Conservation (phyloP, 2,113 vertebrate species). For the Geococcyx californianus region DNA sequence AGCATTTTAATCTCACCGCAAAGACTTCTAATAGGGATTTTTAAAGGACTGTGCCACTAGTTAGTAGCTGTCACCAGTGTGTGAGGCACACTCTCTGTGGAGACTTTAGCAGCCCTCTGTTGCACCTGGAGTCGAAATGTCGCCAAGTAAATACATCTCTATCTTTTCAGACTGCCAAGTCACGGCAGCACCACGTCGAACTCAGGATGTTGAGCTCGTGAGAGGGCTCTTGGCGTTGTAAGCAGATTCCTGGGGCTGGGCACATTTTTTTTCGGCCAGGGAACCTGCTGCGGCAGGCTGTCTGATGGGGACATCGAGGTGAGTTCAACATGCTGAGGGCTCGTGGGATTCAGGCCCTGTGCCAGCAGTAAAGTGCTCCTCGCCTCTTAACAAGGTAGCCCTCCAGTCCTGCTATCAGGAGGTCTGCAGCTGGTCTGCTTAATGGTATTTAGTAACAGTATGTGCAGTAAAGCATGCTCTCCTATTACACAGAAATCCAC, state of each 20-base stretch:
- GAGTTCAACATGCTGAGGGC: not conserved
- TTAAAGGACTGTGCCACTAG: not conserved
- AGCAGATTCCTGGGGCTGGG: not conserved
- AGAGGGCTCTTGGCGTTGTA: not conserved
- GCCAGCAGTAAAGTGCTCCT: constrained; percentile 37
- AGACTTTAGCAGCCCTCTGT: not conserved
- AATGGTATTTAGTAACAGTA: not conserved
- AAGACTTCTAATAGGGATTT: not conserved
- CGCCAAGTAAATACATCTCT: not conserved
- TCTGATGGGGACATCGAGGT: not conserved
- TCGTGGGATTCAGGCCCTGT: not conserved
- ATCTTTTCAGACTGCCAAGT: not conserved
- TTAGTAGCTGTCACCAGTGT: constrained; percentile 46
- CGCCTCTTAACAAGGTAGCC: not conserved
- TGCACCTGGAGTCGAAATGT: not conserved
- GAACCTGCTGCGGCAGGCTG: not conserved
- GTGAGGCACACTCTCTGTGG: not conserved
- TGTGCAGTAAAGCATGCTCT: not conserved
- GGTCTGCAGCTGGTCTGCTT: not conserved
- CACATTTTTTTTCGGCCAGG: not conserved
- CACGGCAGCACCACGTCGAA: not conserved
- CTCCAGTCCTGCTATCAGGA: not conserved
- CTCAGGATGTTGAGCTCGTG: not conserved
- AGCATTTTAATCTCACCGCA: not conserved
- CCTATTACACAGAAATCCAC: constrained; percentile 12